These are phyloP conservation scores for Poecilia picta DNA, from an alignment of 2,797 vertebrate genomes.

Conservation along the genomic window DNA sequence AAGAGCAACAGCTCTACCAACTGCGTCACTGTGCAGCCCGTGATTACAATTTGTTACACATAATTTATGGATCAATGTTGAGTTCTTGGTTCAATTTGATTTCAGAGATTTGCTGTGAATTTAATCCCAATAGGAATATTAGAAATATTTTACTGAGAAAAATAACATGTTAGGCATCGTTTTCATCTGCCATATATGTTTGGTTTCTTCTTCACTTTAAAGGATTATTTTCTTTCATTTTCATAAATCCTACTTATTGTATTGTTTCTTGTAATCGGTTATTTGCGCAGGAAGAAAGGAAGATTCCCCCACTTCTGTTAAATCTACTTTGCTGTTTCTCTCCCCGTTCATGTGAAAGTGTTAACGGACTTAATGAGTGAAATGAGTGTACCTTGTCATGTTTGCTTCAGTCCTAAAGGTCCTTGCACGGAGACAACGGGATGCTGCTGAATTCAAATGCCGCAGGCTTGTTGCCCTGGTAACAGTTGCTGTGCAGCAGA, in stretches of 20 bases:
- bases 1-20: too few species aligned
- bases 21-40: too few species aligned
- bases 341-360: slow-evolving; percentile 4
- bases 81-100: not conserved
- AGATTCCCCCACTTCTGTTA: not conserved
- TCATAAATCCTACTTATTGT: not conserved
- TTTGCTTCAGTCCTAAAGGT: slow-evolving; percentile 84
- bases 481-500: slow-evolving; percentile 83
- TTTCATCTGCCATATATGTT: not conserved
- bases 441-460: slow-evolving; percentile 68
- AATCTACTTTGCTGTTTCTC: slow-evolving; percentile 11
- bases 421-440: slow-evolving; percentile 69
- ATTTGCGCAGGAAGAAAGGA: not conserved
- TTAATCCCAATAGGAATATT: not conserved
- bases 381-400: slow-evolving; percentile 65
- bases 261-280: not conserved
- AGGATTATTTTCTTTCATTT: not conserved
- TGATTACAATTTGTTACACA: not conserved
- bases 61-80: not conserved
- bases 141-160: not conserved
- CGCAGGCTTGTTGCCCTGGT: slow-evolving; percentile 86
- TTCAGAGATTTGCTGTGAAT: not conserved
- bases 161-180: not conserved
- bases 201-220: not conserved
- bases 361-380: slow-evolving; percentile 37